Conservation (phyloP, 2,797 vertebrate species). For the Sarcophilus harrisii region DNA sequence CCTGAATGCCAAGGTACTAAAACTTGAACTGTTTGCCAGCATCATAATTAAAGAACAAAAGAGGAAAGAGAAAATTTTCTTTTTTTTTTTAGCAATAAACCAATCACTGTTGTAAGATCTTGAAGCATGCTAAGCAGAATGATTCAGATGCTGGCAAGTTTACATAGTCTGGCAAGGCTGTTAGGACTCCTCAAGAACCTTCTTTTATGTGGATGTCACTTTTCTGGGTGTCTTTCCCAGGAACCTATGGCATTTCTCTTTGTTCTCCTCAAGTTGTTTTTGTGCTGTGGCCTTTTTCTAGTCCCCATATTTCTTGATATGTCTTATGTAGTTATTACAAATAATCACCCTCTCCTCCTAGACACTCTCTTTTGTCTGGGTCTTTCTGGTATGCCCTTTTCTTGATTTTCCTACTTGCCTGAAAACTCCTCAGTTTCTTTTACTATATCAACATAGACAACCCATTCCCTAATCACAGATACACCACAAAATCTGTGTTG, state of each 20-base stretch:
- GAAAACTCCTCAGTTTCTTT: neutral
- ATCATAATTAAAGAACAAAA: neutral
- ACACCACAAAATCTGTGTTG: neutral
- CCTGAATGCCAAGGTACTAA: neutral
- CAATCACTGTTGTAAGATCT: neutral
- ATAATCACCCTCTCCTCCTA: neutral
- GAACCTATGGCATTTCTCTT: neutral
- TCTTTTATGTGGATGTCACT: neutral
- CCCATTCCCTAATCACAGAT: neutral
- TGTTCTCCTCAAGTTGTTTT: neutral
- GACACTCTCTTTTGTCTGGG: neutral
- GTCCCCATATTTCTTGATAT: neutral
- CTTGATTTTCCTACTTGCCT: neutral
- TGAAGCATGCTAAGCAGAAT: neutral
- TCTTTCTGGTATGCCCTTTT: neutral
- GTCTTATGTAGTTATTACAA: neutral
- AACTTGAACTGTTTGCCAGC: neutral
- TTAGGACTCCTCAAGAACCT: neutral
- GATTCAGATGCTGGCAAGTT: neutral
- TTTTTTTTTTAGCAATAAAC: neutral
- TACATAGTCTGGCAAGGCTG: neutral
- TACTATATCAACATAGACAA: neutral
- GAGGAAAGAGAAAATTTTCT: neutral
- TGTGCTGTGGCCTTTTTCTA: neutral
- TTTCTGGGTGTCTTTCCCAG: neutral